Evolutionary conservation across 2,113 vertebrate species (phyloP), one percentile per base, ranked within the genome.

Genomic region (Muscicapa adusta): DNA sequence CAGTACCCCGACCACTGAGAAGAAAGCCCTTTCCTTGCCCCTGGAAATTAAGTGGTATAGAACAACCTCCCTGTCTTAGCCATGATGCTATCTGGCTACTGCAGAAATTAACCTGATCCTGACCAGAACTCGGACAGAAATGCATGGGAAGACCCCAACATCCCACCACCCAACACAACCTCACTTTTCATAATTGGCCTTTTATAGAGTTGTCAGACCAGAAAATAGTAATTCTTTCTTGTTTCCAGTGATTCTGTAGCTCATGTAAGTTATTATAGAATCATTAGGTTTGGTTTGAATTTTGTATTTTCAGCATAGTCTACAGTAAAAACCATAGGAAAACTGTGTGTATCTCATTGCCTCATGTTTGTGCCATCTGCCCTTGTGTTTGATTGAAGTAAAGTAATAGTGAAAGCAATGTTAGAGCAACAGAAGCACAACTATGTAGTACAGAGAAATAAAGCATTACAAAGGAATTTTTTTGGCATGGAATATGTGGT

Each of bases 1-100:
- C 51, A 20, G 16, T 43, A 20, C 9, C 26, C 20, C 1, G 2
- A 18, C 9, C 50, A 51, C 8, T 0, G 0, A 31, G 26, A 76
- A 51, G 8, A 22, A 22, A 28, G n/a, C 33, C 33, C 19, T 81
- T 74, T 13, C 19, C 7, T 31, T 3, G 8, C 11, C 14, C 19
- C 13, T 33, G 68, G 45, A 38, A 74, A 22, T n/a, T 10, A 29
- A 12, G 23, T n/a, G 8, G 5, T 58, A 11, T 3, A 51, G 33
- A 51, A 12, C 4, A 45, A 51, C 16, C 12, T 70, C 40, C 0
- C 0, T 45, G 65, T 60, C 33, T 36, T 29, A 51, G 68, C 38
- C 16, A 3, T 74, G 19, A 33, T 58, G 6, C 7, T 2, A 38
- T 16, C 24, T 74, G 45, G 12, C 33, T 89, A 29, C n/a, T 74